These are phyloP conservation scores for Steinernema khuongi DNA, from an alignment of 1,140 invertebrate genomes.

Conservation along the genomic window DNA sequence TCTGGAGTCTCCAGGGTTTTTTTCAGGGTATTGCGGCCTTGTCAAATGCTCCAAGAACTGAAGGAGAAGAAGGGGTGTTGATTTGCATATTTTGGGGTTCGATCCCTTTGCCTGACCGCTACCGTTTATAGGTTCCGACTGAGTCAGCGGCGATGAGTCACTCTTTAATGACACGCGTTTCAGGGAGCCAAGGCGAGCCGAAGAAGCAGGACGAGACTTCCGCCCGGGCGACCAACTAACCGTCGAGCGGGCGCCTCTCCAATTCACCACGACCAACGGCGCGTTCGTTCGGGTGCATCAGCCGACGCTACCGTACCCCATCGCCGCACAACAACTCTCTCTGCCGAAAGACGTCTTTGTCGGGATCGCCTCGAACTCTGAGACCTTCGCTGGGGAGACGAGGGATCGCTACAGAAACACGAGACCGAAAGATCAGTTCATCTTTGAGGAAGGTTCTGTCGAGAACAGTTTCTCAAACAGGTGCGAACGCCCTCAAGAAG, in stretches of 20 bases:
- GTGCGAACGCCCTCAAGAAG: too few relatives aligned
- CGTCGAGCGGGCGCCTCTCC: not conserved
- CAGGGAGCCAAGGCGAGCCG: not conserved
- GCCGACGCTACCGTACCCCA: not conserved
- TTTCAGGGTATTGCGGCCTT: too few relatives aligned
- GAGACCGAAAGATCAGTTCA: not conserved
- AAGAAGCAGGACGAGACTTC: not conserved
- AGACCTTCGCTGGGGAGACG: not conserved
- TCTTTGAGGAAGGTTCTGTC: not conserved
- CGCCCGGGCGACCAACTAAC: not conserved
- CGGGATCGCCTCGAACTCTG: not conserved
- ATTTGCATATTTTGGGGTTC: too few relatives aligned
- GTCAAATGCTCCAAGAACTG: too few relatives aligned
- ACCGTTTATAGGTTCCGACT: too few relatives aligned
- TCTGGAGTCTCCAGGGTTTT: too few relatives aligned
- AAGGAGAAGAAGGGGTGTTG: too few relatives aligned
- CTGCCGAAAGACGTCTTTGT: not conserved
- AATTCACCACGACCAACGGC: not conserved
- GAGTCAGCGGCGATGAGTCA: too few relatives aligned
- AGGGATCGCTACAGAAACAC: not conserved
- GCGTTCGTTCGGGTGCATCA: not conserved
- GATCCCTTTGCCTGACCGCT: too few relatives aligned
- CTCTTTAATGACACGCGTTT: not conserved
- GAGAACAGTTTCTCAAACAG: too few relatives aligned
- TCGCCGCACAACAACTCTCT: not conserved